Evolutionary conservation across 2,113 vertebrate genomes (phyloP), one percentile per base, ranked within the genome.

Genomic region (Atrichornis clamosus): DNA sequence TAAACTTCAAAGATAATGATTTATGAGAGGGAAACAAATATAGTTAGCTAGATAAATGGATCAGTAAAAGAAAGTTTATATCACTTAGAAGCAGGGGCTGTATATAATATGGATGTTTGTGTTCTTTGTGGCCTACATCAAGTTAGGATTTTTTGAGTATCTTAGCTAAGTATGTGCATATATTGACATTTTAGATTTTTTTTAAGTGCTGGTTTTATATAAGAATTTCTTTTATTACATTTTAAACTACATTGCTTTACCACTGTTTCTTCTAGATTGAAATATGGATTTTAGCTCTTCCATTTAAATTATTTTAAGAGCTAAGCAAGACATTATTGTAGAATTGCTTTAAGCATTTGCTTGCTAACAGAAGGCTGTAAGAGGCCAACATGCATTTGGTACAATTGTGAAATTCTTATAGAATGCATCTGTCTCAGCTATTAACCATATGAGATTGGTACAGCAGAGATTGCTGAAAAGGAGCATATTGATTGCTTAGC

Each of bases 271-370:
- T 80, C 60, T 41, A 32, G 47, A 44, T 78, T 92, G 80, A 74
- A 92, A 70, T 67, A 91, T 1, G 3, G 21, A 92, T 81, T 81
- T 81, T 64, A 74, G 37, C 6, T 63, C 37, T 90, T 69, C 20
- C 41, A 73, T 87, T 94, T 79, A 91, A 75, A 90, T 91, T 87
- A 81, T 73, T 84, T 41, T 42, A 87, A 82, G 63, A 73, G 53
- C 41, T 60, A 64, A 72, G 41, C n/a, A 67, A 63, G 39, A 87
- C 42, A 33, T 47, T 75, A 55, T 32, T 75, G 52, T 68, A 56
- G 19, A n/a, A 75, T 52, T 78, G 26, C 39, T 94, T 74, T 78
- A 83, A 72, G 27, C 14, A 55, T 64, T 95, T 90, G 17, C 67
- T 88, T 88, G 15, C 18, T 83, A 91, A 69, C 72, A 90, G 62